Conservation (phyloP, 2,797 vertebrate species). For the Prunella strophiata region DNA sequence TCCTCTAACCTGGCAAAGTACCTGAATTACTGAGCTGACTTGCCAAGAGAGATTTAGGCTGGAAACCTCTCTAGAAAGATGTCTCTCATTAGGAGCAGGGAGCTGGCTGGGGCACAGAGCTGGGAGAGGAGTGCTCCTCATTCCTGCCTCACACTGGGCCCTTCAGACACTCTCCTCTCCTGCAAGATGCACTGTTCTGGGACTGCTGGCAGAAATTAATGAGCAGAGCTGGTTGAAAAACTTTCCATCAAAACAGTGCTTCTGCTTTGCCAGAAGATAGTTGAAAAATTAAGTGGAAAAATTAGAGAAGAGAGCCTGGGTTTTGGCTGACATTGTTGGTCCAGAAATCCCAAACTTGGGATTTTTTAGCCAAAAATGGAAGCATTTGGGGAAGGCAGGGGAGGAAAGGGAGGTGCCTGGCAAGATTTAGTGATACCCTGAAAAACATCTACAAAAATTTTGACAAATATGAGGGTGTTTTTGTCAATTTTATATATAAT, state of each 20-base stretch:
- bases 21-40: not conserved
- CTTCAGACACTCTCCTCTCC: constrained; percentile 17
- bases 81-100: constrained; percentile 32
- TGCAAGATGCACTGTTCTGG: not conserved
- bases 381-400: not conserved
- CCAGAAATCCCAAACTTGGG: constrained; percentile 33
- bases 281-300: constrained; percentile 60
- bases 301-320: constrained; percentile 2
- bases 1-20: constrained; percentile 17
- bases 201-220: constrained; percentile 8
- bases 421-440: not conserved
- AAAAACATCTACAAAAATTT: not conserved
- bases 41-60: constrained; percentile 29
- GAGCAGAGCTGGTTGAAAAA: constrained; percentile 38
- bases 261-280: constrained; percentile 49
- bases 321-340: constrained; percentile 30
- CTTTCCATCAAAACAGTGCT: constrained; percentile 49
- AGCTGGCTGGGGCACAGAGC: constrained; percentile 25
- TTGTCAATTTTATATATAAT: not conserved
- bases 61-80: constrained; percentile 47
- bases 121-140: not conserved
- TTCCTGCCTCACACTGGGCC: not conserved
- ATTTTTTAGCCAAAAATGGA: constrained; percentile 49
- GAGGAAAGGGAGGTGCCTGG: constrained; percentile 3
- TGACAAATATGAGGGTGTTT: not conserved